phyloP scores from a whole-genome alignment of 1,140 invertebrate genomes.

The Laupala kohalensis region DNA sequence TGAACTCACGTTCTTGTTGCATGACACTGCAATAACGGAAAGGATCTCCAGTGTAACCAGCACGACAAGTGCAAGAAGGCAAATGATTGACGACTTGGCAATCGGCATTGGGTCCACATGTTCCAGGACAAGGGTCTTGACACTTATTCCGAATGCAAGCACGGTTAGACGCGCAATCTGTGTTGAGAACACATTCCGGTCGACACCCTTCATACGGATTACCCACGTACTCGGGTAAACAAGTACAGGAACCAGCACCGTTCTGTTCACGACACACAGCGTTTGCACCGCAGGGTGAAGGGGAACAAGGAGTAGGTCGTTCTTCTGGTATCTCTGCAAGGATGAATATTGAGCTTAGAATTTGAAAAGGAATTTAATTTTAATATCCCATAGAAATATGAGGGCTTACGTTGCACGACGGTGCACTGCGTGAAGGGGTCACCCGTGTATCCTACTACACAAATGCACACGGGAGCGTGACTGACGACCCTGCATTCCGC shows the following conservation, averaged over 20 bases:
- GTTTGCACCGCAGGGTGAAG: constrained; percentile 60
- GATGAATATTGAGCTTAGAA: constrained; percentile 14
- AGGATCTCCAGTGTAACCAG: constrained; percentile 43
- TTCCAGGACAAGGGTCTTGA: constrained; percentile 36
- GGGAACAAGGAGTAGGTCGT: constrained; percentile 37
- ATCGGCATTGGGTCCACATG: constrained; percentile 38
- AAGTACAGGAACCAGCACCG: constrained; percentile 49
- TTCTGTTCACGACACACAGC: constrained; percentile 51
- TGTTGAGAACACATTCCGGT: constrained; percentile 48
- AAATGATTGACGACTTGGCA: constrained; percentile 37
- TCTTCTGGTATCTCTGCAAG: constrained; percentile 20
- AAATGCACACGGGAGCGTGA: constrained; percentile 38
- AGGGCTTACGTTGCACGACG: constrained; percentile 19
- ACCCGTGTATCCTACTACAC: constrained; percentile 28
- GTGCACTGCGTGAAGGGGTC: constrained; percentile 23
- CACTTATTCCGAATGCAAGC: constrained; percentile 38
- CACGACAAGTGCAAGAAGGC: constrained; percentile 39
- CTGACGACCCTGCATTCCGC: constrained; percentile 32
- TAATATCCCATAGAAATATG: constrained; percentile 25
- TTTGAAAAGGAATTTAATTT: constrained; percentile 18
- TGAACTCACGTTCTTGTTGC: constrained; percentile 7
- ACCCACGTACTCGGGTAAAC: constrained; percentile 49
- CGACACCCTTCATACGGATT: constrained; percentile 39
- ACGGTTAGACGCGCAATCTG: constrained; percentile 40
- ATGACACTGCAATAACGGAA: constrained; percentile 31